Conservation (phyloP, 2,888 invertebrate species). For the Noctua comes region DNA sequence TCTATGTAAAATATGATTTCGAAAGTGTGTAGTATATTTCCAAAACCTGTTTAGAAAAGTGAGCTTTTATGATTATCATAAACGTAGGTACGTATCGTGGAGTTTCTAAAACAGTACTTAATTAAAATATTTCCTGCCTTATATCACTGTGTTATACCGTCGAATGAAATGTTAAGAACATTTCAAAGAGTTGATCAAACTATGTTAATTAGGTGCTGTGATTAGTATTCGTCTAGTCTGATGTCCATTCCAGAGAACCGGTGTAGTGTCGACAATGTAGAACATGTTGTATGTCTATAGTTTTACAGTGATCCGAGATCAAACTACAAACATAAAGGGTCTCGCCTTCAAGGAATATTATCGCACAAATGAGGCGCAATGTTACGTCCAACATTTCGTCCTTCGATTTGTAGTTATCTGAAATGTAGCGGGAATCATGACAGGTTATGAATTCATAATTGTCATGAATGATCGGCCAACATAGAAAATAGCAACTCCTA, state of each 20-base stretch:
- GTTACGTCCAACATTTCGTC: constrained; percentile 63
- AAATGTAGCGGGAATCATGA: constrained; percentile 19
- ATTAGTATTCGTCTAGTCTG: constrained; percentile 83
- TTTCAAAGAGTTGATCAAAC: constrained; percentile 74
- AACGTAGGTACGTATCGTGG: constrained; percentile 65
- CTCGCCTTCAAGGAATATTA: constrained; percentile 20
- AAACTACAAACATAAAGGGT: constrained; percentile 8
- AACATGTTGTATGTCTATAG: constrained; percentile 30
- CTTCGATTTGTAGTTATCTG: constrained; percentile 52
- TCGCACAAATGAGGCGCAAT: constrained; percentile 44
- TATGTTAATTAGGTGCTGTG: constrained; percentile 82
- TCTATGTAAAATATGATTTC: constrained; percentile 54
- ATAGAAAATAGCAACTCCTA: constrained; percentile 35
- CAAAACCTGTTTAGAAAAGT: constrained; percentile 65
- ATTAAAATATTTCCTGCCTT: constrained; percentile 82
- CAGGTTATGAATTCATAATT: constrained; percentile 3
- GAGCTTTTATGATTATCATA: constrained; percentile 70
- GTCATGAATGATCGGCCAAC: not conserved
- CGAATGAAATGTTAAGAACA: constrained; percentile 83
- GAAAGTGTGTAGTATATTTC: constrained; percentile 49
- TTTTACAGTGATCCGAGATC: constrained; percentile 32
- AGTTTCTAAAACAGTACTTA: constrained; percentile 76
- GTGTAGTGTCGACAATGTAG: constrained; percentile 42
- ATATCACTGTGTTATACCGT: constrained; percentile 79
- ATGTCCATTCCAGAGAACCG: constrained; percentile 79